phyloP scores from a whole-genome alignment of 2,113 vertebrate genomes.

The Mobula hypostoma region DNA sequence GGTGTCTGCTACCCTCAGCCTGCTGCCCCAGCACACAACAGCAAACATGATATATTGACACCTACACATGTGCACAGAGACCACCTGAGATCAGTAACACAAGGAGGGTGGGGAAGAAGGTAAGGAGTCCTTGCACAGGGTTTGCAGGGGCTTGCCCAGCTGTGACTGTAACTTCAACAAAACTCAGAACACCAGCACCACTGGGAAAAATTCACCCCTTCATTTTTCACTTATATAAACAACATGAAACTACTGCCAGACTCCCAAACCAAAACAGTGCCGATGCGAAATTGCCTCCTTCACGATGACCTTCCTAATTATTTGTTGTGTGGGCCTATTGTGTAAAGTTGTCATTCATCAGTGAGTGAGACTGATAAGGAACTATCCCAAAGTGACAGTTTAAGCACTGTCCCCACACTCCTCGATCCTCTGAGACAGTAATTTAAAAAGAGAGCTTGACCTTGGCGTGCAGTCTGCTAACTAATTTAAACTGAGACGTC shows the following conservation, averaged over 20 bases:
- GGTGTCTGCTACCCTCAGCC: too few relatives aligned
- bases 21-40: too few relatives aligned
- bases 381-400: not conserved
- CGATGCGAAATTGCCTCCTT: not conserved
- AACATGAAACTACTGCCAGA: not conserved
- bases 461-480: not conserved
- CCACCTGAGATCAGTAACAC: not conserved
- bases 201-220: not conserved
- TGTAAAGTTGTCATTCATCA: constrained; percentile 1
- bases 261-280: not conserved
- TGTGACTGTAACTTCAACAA: not conserved
- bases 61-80: not conserved
- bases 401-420: not conserved
- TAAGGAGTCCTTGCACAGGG: not conserved
- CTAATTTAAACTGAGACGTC: constrained; percentile 10
- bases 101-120: not conserved
- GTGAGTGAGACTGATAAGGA: not conserved
- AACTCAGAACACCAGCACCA: not conserved
- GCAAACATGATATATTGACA: too few relatives aligned
- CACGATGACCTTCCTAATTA: not conserved
- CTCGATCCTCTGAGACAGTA: not conserved
- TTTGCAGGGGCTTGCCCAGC: not conserved
- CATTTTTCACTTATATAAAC: not conserved
- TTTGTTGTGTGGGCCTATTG: constrained; percentile 8
- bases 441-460: constrained; percentile 27